Base-by-base conservation (phyloP, 2,888 invertebrate species). In the Apotomis capreana region DNA sequence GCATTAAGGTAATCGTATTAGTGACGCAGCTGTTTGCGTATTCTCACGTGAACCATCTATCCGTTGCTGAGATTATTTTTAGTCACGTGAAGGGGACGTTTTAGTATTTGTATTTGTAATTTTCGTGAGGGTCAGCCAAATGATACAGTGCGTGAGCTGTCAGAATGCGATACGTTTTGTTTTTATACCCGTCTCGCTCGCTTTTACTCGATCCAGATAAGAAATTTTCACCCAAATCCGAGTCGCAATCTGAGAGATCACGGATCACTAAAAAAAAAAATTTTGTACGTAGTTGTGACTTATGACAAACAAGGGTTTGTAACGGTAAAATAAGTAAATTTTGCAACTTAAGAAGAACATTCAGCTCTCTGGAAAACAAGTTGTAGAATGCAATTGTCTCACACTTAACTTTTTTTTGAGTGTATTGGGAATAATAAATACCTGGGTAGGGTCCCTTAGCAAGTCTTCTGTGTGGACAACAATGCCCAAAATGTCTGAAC, bases 401-500 rank as follows among this genome's bases (percentile, higher is more conserved):
- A 10, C 26, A 40, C 4, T 5, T 36, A 64, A 3, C n/a, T 15
- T 26, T n/a, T 37, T 52, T 55, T 46, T 44, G 10, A 40, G 40
- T 40, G 6, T 40, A 40, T 4, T 5, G 5, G 6, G 6, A 40
- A 40, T 40, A 13, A 58, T 51, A 58, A 65, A 55, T 54, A 96
- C 96, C 94, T 97, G 96, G 40, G 95, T 94, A 6, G 97, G 95
- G 90, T 98, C 98, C 74, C 97, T 94, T 63, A 99, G 93, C 78
- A 98, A 93, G 84, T 99, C 98, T 90, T 99, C 98, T 0, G 98
- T 97, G 85, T 98, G 98, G 9, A 97, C 98, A 76, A 97, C 98
- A 77, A 99, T 96, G 15, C 99, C 99, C 84, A 98, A 91, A 69
- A 99, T 94, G 83, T 97, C 97, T 74, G 96, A 95, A 81, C 96